These are phyloP conservation scores for Apis laboriosa DNA, from an alignment of 1,140 invertebrate genomes.

Conservation along the genomic window DNA sequence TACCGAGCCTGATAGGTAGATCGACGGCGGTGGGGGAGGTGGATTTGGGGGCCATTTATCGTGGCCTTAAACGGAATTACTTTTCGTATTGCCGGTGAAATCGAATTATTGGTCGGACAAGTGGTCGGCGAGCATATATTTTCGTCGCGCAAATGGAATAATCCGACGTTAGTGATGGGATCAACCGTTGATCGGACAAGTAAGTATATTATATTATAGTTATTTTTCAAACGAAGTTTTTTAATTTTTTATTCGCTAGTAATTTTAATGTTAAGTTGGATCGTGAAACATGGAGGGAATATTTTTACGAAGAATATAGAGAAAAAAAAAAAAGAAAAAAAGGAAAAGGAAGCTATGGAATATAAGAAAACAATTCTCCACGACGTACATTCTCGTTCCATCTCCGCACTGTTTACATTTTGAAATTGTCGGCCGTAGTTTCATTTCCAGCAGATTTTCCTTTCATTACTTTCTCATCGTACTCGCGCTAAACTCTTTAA, in stretches of 20 bases:
- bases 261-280: not conserved
- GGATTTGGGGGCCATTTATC: not conserved
- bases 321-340: rapidly evolving
- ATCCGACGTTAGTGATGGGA: too few species aligned
- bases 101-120: too few species aligned
- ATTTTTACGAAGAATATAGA: not conserved
- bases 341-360: not conserved
- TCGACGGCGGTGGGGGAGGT: not conserved
- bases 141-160: too few species aligned
- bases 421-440: not conserved
- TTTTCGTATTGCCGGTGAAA: not conserved
- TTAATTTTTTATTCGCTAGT: too few species aligned
- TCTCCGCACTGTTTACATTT: not conserved
- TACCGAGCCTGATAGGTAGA: not conserved
- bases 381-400: not conserved
- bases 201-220: too few species aligned
- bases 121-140: too few species aligned
- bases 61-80: not conserved
- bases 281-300: too few species aligned
- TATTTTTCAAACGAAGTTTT: too few species aligned
- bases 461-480: constrained; percentile 26
- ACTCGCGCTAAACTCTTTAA: constrained; percentile 31
- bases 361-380: not conserved
- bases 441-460: constrained; percentile 12
- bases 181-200: too few species aligned